These are phyloP conservation scores for Pristionchus exspectatus DNA, from an alignment of 2,888 invertebrate genomes.

Conservation along the genomic window DNA sequence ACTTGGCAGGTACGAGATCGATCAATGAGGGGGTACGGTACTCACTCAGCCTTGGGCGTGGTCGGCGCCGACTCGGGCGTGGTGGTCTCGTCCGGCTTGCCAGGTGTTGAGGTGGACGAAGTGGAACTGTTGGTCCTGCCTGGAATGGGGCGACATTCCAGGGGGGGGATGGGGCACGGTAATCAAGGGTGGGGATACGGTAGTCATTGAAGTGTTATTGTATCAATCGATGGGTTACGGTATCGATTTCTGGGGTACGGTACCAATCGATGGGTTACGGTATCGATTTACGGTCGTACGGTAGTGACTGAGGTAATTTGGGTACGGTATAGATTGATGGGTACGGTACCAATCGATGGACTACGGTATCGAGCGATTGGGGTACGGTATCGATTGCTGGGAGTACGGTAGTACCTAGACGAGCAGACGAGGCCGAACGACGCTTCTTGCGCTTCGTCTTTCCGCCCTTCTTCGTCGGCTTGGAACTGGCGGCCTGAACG, in stretches of 20 bases:
- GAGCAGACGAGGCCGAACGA: slow-evolving; percentile 1
- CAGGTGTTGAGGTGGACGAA: neutral
- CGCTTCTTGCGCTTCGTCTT: slow-evolving; percentile 42
- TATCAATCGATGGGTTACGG: no score
- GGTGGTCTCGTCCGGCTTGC: neutral
- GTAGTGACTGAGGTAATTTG: no score
- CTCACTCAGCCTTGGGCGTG: slow-evolving; percentile 31
- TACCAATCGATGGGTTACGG: no score
- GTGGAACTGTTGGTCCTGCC: neutral
- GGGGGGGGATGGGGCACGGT: no score
- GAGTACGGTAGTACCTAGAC: neutral
- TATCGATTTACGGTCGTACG: no score
- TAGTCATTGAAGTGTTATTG: no score
- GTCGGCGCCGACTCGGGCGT: neutral
- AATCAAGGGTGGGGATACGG: no score
- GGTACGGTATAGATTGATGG: neutral
- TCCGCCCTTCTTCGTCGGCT: slow-evolving; percentile 8
- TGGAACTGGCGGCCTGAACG: neutral
- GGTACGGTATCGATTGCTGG: no score
- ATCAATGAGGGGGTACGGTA: neutral
- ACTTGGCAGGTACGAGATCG: neutral
- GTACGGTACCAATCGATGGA: no score
- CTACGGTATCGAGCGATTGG: neutral
- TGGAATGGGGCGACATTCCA: slow-evolving; percentile 5
- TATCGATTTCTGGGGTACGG: no score